Conservation (phyloP, 2,797 vertebrate genomes). For the Echiichthys vipera region DNA sequence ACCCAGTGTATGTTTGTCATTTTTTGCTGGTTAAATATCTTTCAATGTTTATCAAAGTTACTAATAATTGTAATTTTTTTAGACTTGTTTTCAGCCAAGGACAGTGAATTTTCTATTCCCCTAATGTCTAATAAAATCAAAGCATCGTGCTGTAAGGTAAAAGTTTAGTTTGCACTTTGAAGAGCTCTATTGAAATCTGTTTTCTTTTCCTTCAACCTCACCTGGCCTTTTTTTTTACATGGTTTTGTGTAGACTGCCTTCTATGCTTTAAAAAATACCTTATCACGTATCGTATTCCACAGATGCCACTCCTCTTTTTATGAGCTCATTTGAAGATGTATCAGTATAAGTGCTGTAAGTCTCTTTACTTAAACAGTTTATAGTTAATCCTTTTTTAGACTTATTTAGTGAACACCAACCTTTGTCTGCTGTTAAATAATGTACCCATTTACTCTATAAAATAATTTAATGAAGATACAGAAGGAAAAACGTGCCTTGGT, state of each 20-base stretch:
- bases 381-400: slow-evolving; percentile 19
- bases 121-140: neutral
- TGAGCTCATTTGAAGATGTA: slow-evolving; percentile 23
- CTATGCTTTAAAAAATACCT: neutral
- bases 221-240: neutral
- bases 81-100: neutral
- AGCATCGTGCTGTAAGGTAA: neutral
- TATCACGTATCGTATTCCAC: neutral
- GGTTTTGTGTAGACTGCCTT: neutral
- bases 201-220: neutral
- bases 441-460: slow-evolving; percentile 44
- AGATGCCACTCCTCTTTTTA: slow-evolving; percentile 12
- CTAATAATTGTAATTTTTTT: neutral
- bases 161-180: neutral
- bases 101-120: neutral
- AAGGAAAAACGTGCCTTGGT: neutral
- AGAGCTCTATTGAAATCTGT: neutral
- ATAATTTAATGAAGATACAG: slow-evolving; percentile 24
- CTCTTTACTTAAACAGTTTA: slow-evolving; percentile 16
- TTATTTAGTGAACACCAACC: slow-evolving; percentile 14
- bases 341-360: slow-evolving; percentile 8
- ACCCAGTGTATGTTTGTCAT: neutral
- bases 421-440: slow-evolving; percentile 35
- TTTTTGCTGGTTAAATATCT: neutral
- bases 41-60: neutral